Conservation (phyloP, 1,140 invertebrate species). For the Mesaphorura yosii region DNA sequence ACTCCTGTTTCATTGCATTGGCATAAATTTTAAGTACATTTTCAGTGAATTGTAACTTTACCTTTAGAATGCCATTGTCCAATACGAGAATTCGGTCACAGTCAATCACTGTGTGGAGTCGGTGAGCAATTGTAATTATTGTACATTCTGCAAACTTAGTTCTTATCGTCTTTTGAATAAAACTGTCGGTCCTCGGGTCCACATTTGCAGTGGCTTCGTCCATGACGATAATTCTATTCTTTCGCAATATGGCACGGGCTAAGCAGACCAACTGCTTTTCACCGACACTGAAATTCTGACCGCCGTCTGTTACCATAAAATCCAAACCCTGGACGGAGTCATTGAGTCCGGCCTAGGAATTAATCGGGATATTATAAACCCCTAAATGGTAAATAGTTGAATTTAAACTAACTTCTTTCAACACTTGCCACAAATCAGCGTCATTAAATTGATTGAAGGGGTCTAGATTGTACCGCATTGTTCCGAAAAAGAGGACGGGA, state of each 20-base stretch:
- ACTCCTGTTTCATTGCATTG: constrained; percentile 17
- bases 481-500: constrained; percentile 63
- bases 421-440: constrained; percentile 62
- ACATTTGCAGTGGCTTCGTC: constrained; percentile 43
- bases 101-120: constrained; percentile 63
- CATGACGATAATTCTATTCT: constrained; percentile 37
- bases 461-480: constrained; percentile 68
- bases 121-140: constrained; percentile 70
- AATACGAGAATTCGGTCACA: constrained; percentile 60
- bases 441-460: constrained; percentile 69
- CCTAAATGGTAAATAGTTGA: no score
- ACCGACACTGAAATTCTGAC: constrained; percentile 63
- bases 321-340: no score
- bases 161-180: constrained; percentile 62
- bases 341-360: constrained; percentile 37
- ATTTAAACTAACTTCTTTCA: no score
- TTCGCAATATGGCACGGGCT: constrained; percentile 39
- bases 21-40: not conserved
- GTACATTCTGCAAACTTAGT: constrained; percentile 60
- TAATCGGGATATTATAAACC: no score
- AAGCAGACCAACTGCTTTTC: constrained; percentile 46
- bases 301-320: constrained; percentile 51
- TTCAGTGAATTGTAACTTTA: constrained; percentile 13
- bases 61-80: constrained; percentile 50
- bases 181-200: constrained; percentile 44